Evolutionary conservation across 2,113 vertebrate genomes (phyloP).

Genomic region (Mobula hypostoma): DNA sequence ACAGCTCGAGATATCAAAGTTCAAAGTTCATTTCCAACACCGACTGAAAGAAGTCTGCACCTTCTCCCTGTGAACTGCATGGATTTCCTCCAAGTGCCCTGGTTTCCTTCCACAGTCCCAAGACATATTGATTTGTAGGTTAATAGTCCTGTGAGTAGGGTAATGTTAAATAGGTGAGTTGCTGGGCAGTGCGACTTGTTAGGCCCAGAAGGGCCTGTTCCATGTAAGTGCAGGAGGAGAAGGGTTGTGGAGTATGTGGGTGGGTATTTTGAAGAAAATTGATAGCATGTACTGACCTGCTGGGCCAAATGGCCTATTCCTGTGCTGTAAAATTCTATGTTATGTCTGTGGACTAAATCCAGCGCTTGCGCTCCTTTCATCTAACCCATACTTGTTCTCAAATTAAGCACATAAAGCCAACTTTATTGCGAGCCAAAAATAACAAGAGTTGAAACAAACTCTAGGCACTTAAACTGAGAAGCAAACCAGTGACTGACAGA

Average conservation of each 20-base stretch:
- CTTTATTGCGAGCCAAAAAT: constrained; percentile 16
- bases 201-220: too few species aligned
- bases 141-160: too few species aligned
- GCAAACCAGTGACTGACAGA: background rate
- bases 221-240: background rate
- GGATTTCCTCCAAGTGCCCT: too few species aligned
- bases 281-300: background rate
- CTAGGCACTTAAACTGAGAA: background rate
- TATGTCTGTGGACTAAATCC: background rate
- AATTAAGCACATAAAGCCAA: constrained; percentile 14
- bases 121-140: too few species aligned
- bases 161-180: too few species aligned
- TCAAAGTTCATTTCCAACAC: too few species aligned
- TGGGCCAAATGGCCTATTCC: background rate
- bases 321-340: background rate
- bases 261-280: background rate
- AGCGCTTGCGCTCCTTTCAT: constrained; percentile 5
- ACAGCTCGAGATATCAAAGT: too few species aligned
- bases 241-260: background rate
- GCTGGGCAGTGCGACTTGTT: too few species aligned
- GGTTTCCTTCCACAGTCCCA: too few species aligned
- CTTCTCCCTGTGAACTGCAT: too few species aligned
- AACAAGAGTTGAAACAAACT: constrained; percentile 2
- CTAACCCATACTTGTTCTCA: constrained; percentile 6
- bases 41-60: too few species aligned